Conservation (phyloP, 2,113 vertebrate species). For the Solea senegalensis region DNA sequence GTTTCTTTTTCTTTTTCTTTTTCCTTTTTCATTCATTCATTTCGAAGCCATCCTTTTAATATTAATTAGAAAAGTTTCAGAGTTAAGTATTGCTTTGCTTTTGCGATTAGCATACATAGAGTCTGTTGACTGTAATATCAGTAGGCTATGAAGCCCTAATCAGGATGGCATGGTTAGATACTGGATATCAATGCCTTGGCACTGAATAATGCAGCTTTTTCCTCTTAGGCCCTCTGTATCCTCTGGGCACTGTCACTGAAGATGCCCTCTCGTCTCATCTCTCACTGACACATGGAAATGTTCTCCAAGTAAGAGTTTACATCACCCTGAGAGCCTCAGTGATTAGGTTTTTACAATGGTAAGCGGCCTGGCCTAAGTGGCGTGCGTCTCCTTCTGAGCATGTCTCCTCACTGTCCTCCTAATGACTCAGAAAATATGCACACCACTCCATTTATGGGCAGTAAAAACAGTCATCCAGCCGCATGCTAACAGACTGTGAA, state of each 20-base stretch:
- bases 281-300: slow-evolving; percentile 72
- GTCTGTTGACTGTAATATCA: slow-evolving; percentile 73
- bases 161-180: slow-evolving; percentile 59
- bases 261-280: slow-evolving; percentile 71
- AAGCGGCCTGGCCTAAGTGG: slow-evolving; percentile 67
- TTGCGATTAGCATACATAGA: slow-evolving; percentile 40
- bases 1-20: slow-evolving; percentile 21
- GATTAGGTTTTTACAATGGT: slow-evolving; percentile 70
- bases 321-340: slow-evolving; percentile 57
- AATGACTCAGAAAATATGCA: slow-evolving; percentile 78
- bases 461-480: slow-evolving; percentile 75
- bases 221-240: slow-evolving; percentile 56
- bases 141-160: slow-evolving; percentile 65
- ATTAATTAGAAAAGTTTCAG: slow-evolving; percentile 36
- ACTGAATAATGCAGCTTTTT: slow-evolving; percentile 81
- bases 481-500: slow-evolving; percentile 77
- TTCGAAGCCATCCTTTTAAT: background rate
- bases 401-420: slow-evolving; percentile 74
- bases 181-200: slow-evolving; percentile 58
- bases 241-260: slow-evolving; percentile 62
- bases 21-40: background rate
- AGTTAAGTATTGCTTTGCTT: slow-evolving; percentile 17
- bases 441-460: slow-evolving; percentile 76
- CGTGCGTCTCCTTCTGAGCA: slow-evolving; percentile 50
- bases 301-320: slow-evolving; percentile 68